These are phyloP conservation scores for Pseudomugil tenellus DNA, from an alignment of 2,797 vertebrate genomes.

Conservation along the genomic window DNA sequence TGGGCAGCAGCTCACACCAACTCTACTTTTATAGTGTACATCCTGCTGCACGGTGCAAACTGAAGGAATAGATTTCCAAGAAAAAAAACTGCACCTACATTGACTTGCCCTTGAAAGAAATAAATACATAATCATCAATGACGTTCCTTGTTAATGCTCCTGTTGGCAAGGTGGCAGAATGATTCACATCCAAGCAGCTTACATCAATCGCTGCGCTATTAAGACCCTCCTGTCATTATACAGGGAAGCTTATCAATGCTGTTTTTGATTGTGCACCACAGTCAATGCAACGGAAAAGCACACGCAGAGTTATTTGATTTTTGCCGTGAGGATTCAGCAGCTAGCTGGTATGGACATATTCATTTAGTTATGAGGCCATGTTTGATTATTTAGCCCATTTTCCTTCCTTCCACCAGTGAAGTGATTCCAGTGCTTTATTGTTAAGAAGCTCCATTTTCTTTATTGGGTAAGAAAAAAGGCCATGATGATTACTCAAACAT, in stretches of 20 bases:
- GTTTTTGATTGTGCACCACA: conserved; percentile 30
- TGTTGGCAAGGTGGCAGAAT: conserved; percentile 35
- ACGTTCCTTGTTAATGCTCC: conserved; percentile 56
- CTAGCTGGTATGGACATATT: conserved; percentile 32
- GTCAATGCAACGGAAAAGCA: conserved; percentile 42
- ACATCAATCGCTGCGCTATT: conserved; percentile 53
- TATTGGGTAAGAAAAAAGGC: conserved; percentile 65
- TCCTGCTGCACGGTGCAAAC: conserved; percentile 44
- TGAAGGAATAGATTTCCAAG: conserved; percentile 62
- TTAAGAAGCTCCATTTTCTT: conserved; percentile 48
- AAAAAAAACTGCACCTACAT: conserved; percentile 61
- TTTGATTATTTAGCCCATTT: conserved; percentile 21
- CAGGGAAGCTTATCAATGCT: conserved; percentile 42
- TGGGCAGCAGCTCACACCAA: conserved; percentile 9
- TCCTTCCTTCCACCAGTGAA: conserved; percentile 13
- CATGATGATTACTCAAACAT: conserved; percentile 70
- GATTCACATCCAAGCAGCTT: conserved; percentile 48
- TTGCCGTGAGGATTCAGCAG: conserved; percentile 13
- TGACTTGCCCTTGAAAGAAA: conserved; percentile 65
- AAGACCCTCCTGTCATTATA: conserved; percentile 50
- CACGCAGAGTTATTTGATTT: conserved; percentile 17
- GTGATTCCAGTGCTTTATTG: conserved; percentile 60
- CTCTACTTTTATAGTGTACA: conserved; percentile 56
- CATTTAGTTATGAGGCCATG: conserved; percentile 25
- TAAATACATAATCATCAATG: conserved; percentile 64